These are phyloP conservation scores for Sphaeridia pumilis DNA, from an alignment of 2,888 invertebrate species.

Conservation along the genomic window DNA sequence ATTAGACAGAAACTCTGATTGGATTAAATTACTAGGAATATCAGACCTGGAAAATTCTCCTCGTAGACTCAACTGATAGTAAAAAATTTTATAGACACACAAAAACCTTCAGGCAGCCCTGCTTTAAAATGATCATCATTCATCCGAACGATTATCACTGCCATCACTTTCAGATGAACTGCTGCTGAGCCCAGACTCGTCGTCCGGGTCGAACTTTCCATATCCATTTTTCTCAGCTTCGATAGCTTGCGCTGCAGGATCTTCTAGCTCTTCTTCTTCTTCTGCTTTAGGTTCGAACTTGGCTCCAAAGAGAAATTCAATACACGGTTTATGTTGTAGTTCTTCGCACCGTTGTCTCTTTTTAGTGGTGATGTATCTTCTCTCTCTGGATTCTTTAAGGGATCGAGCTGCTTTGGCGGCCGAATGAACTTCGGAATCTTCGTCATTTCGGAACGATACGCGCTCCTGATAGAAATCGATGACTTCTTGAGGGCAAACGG, in stretches of 20 bases:
- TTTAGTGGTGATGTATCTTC: not conserved
- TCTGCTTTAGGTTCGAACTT: not conserved
- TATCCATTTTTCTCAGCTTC: not conserved
- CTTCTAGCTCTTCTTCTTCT: not conserved
- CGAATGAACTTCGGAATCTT: not conserved
- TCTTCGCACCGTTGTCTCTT: too few species aligned
- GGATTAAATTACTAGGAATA: too few species aligned
- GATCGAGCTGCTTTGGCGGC: constrained; percentile 4
- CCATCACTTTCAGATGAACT: not conserved
- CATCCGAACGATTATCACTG: too few species aligned
- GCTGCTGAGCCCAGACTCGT: constrained; percentile 4
- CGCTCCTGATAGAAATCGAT: not conserved
- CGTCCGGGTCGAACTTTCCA: constrained; percentile 4
- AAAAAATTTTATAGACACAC: too few species aligned
- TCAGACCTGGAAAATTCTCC: too few species aligned
- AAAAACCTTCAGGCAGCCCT: too few species aligned
- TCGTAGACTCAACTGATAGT: too few species aligned
- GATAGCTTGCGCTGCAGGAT: constrained; percentile 2
- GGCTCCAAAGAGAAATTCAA: not conserved
- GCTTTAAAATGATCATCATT: not conserved
- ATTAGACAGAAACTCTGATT: too few species aligned
- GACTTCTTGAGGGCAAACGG: constrained; percentile 5
- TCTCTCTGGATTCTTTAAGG: not conserved
- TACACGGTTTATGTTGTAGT: too few species aligned
- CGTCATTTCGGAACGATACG: not conserved